Conservation (phyloP, 2,113 vertebrate species). For the Sprattus sprattus region DNA sequence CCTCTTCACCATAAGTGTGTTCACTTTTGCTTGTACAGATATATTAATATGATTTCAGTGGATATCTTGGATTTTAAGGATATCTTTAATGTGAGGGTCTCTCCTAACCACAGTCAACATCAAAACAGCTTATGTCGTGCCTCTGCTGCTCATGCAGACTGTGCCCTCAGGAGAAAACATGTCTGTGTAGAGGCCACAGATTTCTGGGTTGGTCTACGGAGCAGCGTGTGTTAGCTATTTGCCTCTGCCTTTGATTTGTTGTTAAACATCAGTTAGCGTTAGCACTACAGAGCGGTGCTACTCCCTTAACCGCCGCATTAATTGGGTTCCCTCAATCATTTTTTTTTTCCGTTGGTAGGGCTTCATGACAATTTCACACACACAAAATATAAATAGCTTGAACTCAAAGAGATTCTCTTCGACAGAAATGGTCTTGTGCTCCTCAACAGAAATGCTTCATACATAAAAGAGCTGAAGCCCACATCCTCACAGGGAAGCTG, state of each 20-base stretch:
- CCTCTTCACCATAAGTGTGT: not conserved
- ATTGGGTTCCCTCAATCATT: not conserved
- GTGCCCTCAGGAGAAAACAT: not conserved
- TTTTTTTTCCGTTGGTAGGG: not conserved
- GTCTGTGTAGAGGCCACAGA: constrained; percentile 4
- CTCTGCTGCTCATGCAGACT: not conserved
- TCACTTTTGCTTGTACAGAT: not conserved
- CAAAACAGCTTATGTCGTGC: constrained; percentile 1
- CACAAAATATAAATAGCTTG: not conserved
- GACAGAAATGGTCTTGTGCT: not conserved
- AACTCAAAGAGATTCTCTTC: not conserved
- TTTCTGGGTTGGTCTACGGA: not conserved
- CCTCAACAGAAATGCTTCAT: not conserved
- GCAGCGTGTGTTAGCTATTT: not conserved
- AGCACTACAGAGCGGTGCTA: not conserved
- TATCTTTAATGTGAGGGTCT: not conserved
- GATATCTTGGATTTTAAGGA: not conserved
- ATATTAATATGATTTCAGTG: not conserved
- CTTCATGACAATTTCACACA: not conserved
- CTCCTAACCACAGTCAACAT: not conserved
- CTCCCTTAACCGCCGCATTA: not conserved
- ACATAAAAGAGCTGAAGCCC: not conserved
- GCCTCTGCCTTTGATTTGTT: constrained; percentile 3
- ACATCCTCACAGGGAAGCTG: not conserved
- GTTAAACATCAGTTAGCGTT: not conserved